These are phyloP conservation scores for Gymnothorax javanicus DNA, from an alignment of 2,797 vertebrate species.

Conservation along the genomic window DNA sequence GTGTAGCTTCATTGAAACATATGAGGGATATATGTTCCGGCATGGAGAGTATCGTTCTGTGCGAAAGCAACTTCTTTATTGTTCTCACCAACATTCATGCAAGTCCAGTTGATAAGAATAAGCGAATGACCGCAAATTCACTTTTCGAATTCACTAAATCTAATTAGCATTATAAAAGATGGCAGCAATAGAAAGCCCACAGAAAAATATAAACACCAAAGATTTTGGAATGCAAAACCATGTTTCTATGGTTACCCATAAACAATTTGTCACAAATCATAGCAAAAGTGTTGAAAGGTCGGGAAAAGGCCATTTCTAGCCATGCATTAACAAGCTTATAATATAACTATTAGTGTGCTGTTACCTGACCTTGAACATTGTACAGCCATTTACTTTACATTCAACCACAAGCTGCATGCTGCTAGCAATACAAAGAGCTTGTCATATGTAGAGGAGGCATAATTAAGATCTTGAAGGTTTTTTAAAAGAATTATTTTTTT, in stretches of 20 bases:
- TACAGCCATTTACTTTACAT: slow-evolving; percentile 5
- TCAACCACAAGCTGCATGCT: background rate
- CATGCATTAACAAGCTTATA: slow-evolving; percentile 2
- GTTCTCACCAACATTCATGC: background rate
- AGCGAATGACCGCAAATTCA: background rate
- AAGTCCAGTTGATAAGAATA: background rate
- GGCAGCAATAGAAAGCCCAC: background rate
- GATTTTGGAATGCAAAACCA: background rate
- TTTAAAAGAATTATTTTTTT: slow-evolving; percentile 55
- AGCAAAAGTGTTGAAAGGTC: slow-evolving; percentile 34
- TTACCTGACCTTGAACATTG: slow-evolving; percentile 1
- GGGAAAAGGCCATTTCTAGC: slow-evolving; percentile 25
- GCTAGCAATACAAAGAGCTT: background rate
- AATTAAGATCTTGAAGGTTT: slow-evolving; percentile 24
- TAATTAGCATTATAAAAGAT: slow-evolving; percentile 12
- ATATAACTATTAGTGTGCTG: slow-evolving; percentile 6
- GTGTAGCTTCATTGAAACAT: background rate
- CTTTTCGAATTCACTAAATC: background rate
- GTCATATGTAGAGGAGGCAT: background rate
- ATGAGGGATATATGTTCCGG: background rate
- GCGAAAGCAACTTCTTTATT: background rate
- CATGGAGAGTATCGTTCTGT: too few relatives aligned
- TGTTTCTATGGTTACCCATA: slow-evolving; percentile 46
- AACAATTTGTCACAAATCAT: slow-evolving; percentile 35
- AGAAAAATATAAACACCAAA: background rate